These are phyloP conservation scores for Melanostoma scalare DNA, from an alignment of 2,888 invertebrate genomes.

Conservation along the genomic window DNA sequence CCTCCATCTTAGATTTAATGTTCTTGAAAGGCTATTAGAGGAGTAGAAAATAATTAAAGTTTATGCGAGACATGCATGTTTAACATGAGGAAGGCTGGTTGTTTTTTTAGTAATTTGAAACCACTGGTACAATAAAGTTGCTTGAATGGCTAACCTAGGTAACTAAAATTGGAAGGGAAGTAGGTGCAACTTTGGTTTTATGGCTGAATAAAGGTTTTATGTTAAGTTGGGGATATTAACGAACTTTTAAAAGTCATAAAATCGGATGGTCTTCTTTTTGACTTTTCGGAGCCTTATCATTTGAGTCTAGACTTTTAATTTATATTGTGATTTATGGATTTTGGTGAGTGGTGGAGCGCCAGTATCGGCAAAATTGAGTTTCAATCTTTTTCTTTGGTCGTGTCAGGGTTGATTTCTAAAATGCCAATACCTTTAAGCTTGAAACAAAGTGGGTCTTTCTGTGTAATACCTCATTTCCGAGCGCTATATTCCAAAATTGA, in stretches of 20 bases:
- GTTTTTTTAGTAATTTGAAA: slow-evolving; percentile 45
- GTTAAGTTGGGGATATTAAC: slow-evolving; percentile 11
- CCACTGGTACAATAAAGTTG: slow-evolving; percentile 1
- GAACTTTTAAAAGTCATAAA: slow-evolving; percentile 23
- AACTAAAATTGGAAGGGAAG: not conserved
- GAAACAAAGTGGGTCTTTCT: too few species aligned
- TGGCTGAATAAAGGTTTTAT: not conserved
- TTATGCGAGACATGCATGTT: slow-evolving; percentile 45
- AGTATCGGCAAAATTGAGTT: too few species aligned
- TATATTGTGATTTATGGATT: too few species aligned
- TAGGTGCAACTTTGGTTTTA: slow-evolving; percentile 18
- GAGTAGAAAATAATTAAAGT: slow-evolving; percentile 67
- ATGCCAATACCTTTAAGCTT: too few species aligned
- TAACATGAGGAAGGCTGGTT: slow-evolving; percentile 17
- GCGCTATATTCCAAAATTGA: too few species aligned
- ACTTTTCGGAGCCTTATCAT: not conserved
- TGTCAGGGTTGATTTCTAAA: too few species aligned
- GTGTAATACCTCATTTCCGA: too few species aligned
- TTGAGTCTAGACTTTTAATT: too few species aligned
- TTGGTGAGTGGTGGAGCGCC: too few species aligned
- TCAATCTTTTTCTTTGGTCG: too few species aligned
- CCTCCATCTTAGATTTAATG: slow-evolving; percentile 40
- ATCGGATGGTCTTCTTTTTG: not conserved
- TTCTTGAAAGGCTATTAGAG: slow-evolving; percentile 46
- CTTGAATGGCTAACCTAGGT: not conserved